These are phyloP conservation scores for Pangasius mekongensis DNA, from an alignment of 2,797 vertebrate genomes.

Conservation along the genomic window DNA sequence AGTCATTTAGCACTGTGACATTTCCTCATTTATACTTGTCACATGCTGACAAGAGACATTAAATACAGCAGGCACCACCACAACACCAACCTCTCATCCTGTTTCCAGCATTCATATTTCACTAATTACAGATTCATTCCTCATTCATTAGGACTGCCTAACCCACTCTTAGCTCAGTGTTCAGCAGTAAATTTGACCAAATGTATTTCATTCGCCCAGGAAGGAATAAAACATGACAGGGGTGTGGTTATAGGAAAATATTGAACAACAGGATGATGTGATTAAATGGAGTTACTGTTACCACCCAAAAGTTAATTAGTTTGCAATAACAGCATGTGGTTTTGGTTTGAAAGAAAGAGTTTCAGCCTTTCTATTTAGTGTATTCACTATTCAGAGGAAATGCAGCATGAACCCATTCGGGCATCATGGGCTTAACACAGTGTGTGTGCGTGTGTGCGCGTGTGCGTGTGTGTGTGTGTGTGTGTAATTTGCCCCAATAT, in stretches of 20 bases:
- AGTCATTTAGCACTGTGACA: not conserved
- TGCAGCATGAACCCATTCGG: too few relatives aligned
- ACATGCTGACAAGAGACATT: not conserved
- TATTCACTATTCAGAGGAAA: too few relatives aligned
- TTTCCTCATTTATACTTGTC: conserved; percentile 24
- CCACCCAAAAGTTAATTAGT: not conserved
- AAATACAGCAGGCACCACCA: conserved; percentile 11
- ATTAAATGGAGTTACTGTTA: not conserved
- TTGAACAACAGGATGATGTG: not conserved
- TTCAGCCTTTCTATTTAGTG: too few relatives aligned
- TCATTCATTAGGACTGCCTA: not conserved
- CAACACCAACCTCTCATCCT: not conserved
- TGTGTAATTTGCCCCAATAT: not conserved
- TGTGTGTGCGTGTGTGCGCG: not conserved
- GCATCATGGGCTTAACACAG: too few relatives aligned
- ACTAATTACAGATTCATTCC: not conserved
- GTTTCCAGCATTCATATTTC: conserved; percentile 7
- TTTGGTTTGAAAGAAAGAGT: not conserved
- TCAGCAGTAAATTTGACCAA: not conserved
- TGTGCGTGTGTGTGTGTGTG: not conserved
- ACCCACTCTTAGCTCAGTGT: not conserved
- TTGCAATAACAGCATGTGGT: not conserved
- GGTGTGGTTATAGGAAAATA: not conserved
- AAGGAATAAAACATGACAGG: not conserved
- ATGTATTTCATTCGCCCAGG: too few relatives aligned